Evolutionary conservation across 2,888 invertebrate genomes (phyloP), one percentile per base, ranked within the genome.

Genomic region (Tridacna crocea): DNA sequence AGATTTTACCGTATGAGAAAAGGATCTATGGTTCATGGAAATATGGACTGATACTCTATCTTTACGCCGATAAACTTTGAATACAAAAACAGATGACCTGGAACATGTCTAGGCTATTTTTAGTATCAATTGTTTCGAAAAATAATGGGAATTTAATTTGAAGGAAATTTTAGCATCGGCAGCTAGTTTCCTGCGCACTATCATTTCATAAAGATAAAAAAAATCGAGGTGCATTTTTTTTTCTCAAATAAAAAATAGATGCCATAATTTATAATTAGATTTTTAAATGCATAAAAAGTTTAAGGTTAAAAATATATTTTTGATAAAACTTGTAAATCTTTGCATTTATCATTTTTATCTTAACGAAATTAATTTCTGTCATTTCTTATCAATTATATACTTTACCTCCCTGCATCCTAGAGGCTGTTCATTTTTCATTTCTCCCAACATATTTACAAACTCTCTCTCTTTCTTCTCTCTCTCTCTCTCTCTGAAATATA

Each of bases 81-180:
- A 60, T 26, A 77, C 26, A 47, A 48, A 48, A 47, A 10, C 48
- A 27, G 73, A 77, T 78, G 65, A 73, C 72, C 73, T 55, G 66
- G 51, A 73, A 78, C 51, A 61, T 65, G n/a, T 65, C 36, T 65
- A 65, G 17, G 70, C 24, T 78, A 65, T 46, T 78, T 73, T 66
- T 73, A 73, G 73, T 58, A 55, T 51, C 46, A 26, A 76, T 76
- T 76, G 76, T 76, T 66, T 26, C 13, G 51, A 26, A 51, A 27
- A 68, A 24, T 22, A 3, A 36, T 36, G 36, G 22, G 24, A 55
- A 22, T 66, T 66, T 36, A 13, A 27, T 63, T n/a, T 46, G 51
- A 55, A 27, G 27, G 68, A 68, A 63, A 76, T 55, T 58, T 47
- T 63, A 61, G 22, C 24, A 60, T 55, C 27, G 19, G 12, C 2